phyloP scores from a whole-genome alignment of 2,797 vertebrate genomes.

The Pipistrellus nathusii region DNA sequence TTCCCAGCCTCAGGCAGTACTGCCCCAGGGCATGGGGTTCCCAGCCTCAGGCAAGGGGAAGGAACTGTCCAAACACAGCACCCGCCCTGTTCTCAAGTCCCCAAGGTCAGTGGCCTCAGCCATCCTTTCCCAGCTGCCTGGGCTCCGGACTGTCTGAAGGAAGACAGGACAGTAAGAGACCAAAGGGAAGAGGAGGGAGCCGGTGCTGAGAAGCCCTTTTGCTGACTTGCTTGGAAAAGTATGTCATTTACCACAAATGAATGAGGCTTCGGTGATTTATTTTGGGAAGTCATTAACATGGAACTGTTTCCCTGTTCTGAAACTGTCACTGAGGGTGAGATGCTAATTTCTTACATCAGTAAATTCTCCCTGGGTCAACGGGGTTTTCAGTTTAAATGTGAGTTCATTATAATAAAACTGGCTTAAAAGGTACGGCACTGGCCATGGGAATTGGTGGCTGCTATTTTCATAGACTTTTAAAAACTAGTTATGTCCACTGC shows the following conservation, averaged over 20 bases:
- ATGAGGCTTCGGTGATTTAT: neutral
- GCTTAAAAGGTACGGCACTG: slow-evolving; percentile 48
- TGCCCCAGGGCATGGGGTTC: neutral
- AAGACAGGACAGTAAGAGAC: neutral
- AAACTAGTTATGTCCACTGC: neutral
- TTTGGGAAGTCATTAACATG: slow-evolving; percentile 8
- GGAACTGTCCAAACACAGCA: neutral
- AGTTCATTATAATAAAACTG: slow-evolving; percentile 55
- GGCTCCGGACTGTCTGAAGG: neutral
- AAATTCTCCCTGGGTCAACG: slow-evolving; percentile 24
- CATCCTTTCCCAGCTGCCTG: neutral
- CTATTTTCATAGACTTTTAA: slow-evolving; percentile 45
- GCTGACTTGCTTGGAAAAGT: slow-evolving; percentile 34
- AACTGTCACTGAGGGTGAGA: slow-evolving; percentile 20
- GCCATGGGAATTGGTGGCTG: neutral
- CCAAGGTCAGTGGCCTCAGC: neutral
- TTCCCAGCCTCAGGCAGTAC: neutral
- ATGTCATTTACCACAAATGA: slow-evolving; percentile 11
- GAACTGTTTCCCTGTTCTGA: slow-evolving; percentile 23
- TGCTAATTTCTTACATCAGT: slow-evolving; percentile 57
- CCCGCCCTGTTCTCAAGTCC: neutral
- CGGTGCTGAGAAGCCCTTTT: slow-evolving; percentile 23
- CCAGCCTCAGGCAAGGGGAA: neutral
- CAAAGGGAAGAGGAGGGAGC: neutral
- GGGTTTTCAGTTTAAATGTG: slow-evolving; percentile 34